These are phyloP conservation scores for Myotis vivesi DNA, from an alignment of 2,797 vertebrate genomes.

Conservation along the genomic window DNA sequence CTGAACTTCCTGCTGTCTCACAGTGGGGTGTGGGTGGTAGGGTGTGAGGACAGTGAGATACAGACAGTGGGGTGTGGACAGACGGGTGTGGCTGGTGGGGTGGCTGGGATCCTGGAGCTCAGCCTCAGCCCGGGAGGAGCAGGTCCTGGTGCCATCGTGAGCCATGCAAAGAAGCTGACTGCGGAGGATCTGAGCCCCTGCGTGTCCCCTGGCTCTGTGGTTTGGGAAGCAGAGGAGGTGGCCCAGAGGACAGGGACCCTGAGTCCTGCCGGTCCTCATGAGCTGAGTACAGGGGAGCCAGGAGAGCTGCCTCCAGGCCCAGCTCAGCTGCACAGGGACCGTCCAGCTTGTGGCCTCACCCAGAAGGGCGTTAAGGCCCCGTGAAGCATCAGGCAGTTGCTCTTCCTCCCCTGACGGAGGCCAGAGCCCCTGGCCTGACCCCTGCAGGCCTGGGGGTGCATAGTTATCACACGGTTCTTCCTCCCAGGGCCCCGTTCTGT, in stretches of 20 bases:
- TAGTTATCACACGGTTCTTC: background rate
- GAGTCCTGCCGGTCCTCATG: background rate
- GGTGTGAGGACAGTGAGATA: background rate
- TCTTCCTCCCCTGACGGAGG: rapidly evolving
- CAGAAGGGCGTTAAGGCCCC: rapidly evolving
- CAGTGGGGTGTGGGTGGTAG: background rate
- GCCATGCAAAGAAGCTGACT: background rate
- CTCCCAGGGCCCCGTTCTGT: background rate
- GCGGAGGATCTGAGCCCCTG: background rate
- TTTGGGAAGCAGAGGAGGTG: background rate
- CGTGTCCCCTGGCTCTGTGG: rapidly evolving
- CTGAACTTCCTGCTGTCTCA: background rate
- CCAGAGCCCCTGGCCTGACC: background rate
- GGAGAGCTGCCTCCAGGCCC: background rate
- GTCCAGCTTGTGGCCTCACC: background rate
- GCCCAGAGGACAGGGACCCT: background rate
- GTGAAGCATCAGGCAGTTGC: rapidly evolving
- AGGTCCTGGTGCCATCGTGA: rapidly evolving
- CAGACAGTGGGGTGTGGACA: background rate
- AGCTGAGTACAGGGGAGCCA: background rate
- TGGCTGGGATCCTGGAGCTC: too few species aligned
- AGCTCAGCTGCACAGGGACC: background rate
- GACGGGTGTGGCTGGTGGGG: too few species aligned
- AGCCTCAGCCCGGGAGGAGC: background rate
- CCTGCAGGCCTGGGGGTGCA: background rate